These are phyloP conservation scores for Delia radicum DNA, from an alignment of 1,140 invertebrate genomes.

Conservation along the genomic window DNA sequence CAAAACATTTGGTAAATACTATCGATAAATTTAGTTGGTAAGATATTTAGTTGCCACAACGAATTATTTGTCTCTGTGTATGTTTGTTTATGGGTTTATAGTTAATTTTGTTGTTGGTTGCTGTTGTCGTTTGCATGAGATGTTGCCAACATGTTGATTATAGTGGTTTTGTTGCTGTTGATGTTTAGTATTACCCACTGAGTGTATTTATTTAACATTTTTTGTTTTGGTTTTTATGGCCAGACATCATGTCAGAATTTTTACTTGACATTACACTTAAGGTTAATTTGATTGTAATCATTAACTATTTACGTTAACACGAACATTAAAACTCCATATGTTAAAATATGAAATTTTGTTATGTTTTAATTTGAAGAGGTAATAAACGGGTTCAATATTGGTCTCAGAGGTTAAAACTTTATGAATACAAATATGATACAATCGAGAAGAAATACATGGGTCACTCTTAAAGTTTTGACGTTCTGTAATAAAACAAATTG, in stretches of 20 bases:
- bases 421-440: too few relatives aligned
- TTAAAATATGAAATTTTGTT: too few relatives aligned
- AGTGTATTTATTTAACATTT: neutral
- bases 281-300: neutral
- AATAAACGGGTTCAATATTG: too few relatives aligned
- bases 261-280: neutral
- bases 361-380: too few relatives aligned
- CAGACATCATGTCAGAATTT: neutral
- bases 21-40: neutral
- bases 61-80: too few relatives aligned
- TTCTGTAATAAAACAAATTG: too few relatives aligned
- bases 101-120: neutral
- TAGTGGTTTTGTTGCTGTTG: neutral
- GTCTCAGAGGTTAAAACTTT: too few relatives aligned
- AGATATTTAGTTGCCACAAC: too few relatives aligned
- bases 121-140: neutral
- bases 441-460: too few relatives aligned
- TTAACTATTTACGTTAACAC: neutral
- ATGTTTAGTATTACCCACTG: neutral
- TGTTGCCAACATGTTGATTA: conserved; percentile 9
- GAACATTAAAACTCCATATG: too few relatives aligned
- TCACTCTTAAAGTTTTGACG: too few relatives aligned
- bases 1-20: neutral
- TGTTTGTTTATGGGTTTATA: neutral
- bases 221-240: neutral